Evolutionary conservation across 2,888 invertebrate species (phyloP).

Genomic region (Brenthis hecate): DNA sequence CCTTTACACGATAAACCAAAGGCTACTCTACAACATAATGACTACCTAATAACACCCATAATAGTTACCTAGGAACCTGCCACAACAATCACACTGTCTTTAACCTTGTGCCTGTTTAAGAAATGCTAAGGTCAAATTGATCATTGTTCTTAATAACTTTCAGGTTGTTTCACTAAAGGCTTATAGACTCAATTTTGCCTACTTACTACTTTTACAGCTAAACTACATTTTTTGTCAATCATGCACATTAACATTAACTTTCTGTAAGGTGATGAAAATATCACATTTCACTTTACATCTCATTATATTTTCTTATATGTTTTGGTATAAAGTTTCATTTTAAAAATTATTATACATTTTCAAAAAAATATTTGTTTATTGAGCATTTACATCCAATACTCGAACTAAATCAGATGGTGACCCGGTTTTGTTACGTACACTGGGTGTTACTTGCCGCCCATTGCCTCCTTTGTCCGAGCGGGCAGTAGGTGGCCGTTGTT

Average conservation of each 20-base stretch:
- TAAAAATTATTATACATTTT: background rate
- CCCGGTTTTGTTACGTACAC: conserved; percentile 66
- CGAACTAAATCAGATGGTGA: conserved; percentile 57
- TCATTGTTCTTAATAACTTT: conserved; percentile 16
- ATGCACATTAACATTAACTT: background rate
- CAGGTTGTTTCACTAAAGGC: background rate
- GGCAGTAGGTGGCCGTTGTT: conserved; percentile 54
- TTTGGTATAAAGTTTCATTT: background rate
- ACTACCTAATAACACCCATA: conserved; percentile 46
- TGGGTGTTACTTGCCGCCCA: conserved; percentile 63
- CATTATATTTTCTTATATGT: no score
- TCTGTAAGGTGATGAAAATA: no score
- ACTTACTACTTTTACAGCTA: background rate
- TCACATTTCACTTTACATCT: no score
- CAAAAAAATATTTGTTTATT: background rate
- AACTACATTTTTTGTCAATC: conserved; percentile 12
- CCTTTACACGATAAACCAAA: conserved; percentile 42
- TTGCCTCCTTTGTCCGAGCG: conserved; percentile 61
- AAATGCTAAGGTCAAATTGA: conserved; percentile 33
- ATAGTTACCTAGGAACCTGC: conserved; percentile 39
- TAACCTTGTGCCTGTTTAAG: conserved; percentile 38
- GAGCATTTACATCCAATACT: conserved; percentile 19
- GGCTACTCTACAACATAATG: conserved; percentile 44
- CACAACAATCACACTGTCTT: conserved; percentile 37
- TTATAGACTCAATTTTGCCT: background rate